Evolutionary conservation across 1,140 invertebrate species (phyloP).

Genomic region (Brachionus rotundiformis): DNA sequence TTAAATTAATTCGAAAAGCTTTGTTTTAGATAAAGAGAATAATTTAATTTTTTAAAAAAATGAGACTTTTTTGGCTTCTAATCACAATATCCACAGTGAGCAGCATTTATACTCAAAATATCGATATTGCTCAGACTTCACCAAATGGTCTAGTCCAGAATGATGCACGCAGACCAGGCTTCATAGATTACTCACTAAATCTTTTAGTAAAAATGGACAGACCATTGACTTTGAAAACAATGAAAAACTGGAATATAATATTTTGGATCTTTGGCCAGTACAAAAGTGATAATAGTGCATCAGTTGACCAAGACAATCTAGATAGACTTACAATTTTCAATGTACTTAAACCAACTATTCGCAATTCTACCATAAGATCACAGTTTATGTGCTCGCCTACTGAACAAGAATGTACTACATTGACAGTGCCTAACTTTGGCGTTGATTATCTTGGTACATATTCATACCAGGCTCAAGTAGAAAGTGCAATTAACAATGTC

Average conservation of each 20-base stretch:
- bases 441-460: constrained; percentile 1
- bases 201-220: background rate
- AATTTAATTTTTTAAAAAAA: background rate
- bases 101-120: background rate
- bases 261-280: background rate
- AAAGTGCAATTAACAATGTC: background rate
- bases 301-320: background rate
- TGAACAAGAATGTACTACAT: background rate
- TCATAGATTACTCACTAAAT: background rate
- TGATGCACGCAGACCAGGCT: background rate
- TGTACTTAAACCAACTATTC: background rate
- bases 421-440: background rate
- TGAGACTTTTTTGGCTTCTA: background rate
- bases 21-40: background rate
- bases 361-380: constrained; percentile 9
- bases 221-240: background rate
- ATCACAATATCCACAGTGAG: background rate
- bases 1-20: background rate
- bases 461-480: background rate
- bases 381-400: constrained; percentile 40
- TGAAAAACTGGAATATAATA: background rate
- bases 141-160: background rate
- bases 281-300: background rate
- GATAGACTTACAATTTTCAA: background rate
- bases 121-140: background rate